Conservation (phyloP, 2,888 invertebrate genomes). For the Gymnosoma rotundatum region DNA sequence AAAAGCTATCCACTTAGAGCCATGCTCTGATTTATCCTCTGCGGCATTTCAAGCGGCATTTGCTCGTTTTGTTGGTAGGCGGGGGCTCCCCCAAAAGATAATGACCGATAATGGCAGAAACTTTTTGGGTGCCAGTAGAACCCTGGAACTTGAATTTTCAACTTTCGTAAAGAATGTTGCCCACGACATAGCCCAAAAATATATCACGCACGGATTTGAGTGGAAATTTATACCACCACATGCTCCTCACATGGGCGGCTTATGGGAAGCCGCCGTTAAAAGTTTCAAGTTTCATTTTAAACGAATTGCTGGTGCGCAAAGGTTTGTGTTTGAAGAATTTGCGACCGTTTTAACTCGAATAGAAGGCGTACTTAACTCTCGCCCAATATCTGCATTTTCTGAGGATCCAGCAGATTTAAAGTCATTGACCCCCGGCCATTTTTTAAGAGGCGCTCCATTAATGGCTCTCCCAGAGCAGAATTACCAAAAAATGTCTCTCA, state of each 20-base stretch:
- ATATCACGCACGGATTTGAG: no score
- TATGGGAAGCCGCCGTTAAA: no score
- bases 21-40: no score
- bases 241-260: no score
- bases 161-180: constrained; percentile 31
- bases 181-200: not conserved
- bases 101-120: constrained; percentile 62
- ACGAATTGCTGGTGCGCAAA: not conserved
- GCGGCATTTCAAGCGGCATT: not conserved
- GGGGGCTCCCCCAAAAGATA: constrained; percentile 48
- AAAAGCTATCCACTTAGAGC: no score
- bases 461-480: not conserved
- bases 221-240: no score
- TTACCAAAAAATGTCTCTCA: no score
- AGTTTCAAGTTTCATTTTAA: constrained; percentile 6
- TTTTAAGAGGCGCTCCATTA: not conserved
- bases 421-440: not conserved
- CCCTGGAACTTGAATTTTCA: constrained; percentile 34
- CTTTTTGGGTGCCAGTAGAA: constrained; percentile 55
- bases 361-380: constrained; percentile 8
- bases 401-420: not conserved
- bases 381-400: not conserved
- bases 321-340: constrained; percentile 7
- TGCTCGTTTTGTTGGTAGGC: no score
- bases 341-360: not conserved